These are phyloP conservation scores for Stylophora pistillata DNA, from an alignment of 64 coral and sea anemone species.

Conservation along the genomic window DNA sequence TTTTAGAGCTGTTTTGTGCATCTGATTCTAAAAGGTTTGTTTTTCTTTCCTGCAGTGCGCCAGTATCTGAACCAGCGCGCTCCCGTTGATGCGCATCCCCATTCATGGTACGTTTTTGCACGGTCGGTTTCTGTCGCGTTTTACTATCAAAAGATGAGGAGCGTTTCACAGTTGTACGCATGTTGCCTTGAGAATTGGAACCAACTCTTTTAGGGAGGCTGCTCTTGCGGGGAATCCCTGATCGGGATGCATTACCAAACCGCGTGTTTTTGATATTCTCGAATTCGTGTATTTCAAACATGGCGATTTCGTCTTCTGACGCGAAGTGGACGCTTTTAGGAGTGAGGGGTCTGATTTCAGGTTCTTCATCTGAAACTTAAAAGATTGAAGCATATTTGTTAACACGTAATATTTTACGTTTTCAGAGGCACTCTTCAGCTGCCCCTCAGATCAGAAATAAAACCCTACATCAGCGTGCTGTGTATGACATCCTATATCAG, in stretches of 20 bases:
- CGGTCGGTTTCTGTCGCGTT: conserved; percentile 47
- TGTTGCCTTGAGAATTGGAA: conserved; percentile 27
- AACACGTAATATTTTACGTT: not conserved
- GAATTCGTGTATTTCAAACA: conserved; percentile 80
- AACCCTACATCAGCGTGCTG: no score
- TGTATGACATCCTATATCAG: no score
- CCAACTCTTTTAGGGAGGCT: conserved; percentile 45
- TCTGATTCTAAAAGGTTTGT: conserved; percentile 1
- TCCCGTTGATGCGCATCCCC: not conserved
- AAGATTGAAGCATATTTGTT: not conserved
- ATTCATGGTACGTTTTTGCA: conserved; percentile 20
- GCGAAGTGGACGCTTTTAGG: conserved; percentile 85
- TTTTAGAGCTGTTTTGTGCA: conserved; percentile 31
- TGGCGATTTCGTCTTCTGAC: conserved; percentile 80
- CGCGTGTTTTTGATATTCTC: conserved; percentile 35
- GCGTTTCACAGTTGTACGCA: conserved; percentile 73
- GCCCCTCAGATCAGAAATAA: no score
- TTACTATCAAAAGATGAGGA: conserved; percentile 90
- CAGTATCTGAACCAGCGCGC: not conserved
- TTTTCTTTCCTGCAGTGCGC: conserved; percentile 15
- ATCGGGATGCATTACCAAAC: conserved; percentile 44
- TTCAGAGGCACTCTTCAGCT: no score
- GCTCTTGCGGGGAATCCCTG: conserved; percentile 59
- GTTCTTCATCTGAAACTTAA: conserved; percentile 65
- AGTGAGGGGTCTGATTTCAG: conserved; percentile 16